Percentiles rank a stretch among this genome's conserved stretches.
Conservation (phyloP, 2,888 invertebrate species). For the Apamea sordens region DNA sequence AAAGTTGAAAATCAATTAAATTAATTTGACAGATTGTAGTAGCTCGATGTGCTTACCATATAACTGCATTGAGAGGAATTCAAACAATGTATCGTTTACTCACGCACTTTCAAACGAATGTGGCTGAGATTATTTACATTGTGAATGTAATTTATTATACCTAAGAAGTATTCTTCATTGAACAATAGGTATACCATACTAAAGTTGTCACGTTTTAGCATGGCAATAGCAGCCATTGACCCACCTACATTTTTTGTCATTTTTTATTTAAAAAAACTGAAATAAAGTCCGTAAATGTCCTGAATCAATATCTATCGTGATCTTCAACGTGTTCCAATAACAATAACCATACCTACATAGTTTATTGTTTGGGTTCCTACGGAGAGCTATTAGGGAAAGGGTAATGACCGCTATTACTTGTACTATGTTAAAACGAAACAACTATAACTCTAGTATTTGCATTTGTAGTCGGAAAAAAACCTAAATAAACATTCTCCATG, state of each 20-base stretch:
- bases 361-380: not conserved
- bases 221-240: not conserved
- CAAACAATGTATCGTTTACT: not conserved
- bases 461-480: not conserved
- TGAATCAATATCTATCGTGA: not conserved
- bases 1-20: too few species aligned
- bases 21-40: too few species aligned
- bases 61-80: not conserved
- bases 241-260: not conserved
- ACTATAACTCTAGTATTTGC: not conserved
- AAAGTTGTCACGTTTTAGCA: not conserved
- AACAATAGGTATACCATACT: not conserved
- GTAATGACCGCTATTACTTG: not conserved
- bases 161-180: not conserved
- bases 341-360: not conserved
- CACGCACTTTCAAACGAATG: not conserved
- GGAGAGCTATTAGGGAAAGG: not conserved
- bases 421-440: not conserved
- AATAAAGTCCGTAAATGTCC: not conserved
- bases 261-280: not conserved
- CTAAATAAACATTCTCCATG: not conserved
- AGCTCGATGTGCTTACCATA: too few species aligned
- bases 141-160: not conserved
- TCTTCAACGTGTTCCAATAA: not conserved
- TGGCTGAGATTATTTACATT: not conserved